Evolutionary conservation across 2,888 invertebrate species (phyloP).

Genomic region (Protophormia terraenovae): DNA sequence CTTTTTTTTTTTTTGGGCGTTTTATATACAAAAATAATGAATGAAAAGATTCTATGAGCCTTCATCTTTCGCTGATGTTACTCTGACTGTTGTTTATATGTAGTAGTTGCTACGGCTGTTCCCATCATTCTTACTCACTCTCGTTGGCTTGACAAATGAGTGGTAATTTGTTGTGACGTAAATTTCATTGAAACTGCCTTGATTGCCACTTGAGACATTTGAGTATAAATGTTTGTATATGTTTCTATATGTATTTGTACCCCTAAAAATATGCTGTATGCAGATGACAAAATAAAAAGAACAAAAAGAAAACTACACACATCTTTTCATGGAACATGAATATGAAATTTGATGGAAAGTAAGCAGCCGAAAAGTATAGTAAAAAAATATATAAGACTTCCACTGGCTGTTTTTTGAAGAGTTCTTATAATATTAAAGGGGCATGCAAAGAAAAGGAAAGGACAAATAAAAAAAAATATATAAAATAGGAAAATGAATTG

Average conservation of each 20-base stretch:
- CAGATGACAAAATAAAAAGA: background rate
- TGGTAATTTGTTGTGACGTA: conserved; percentile 79
- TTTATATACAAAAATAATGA: background rate
- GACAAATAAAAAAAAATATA: background rate
- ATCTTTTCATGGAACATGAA: background rate
- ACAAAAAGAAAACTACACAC: background rate
- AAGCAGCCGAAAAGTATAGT: background rate
- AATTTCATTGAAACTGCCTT: conserved; percentile 79
- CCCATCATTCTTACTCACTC: conserved; percentile 13
- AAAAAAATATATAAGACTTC: background rate
- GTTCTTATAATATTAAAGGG: conserved; percentile 7
- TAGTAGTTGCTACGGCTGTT: background rate
- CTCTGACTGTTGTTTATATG: background rate
- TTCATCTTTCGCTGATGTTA: background rate
- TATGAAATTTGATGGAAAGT: background rate
- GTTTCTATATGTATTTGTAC: background rate
- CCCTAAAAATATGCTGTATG: conserved; percentile 17
- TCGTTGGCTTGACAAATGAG: conserved; percentile 77
- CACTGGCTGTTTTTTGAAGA: conserved; percentile 33
- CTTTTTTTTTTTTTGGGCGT: background rate
- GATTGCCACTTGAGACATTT: conserved; percentile 80
- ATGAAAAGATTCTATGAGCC: background rate
- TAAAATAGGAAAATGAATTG: background rate
- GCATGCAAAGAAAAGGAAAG: background rate
- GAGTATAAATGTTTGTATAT: conserved; percentile 51